Evolutionary conservation across 2,888 invertebrate genomes (phyloP).

Genomic region (Nymphalis urticae): DNA sequence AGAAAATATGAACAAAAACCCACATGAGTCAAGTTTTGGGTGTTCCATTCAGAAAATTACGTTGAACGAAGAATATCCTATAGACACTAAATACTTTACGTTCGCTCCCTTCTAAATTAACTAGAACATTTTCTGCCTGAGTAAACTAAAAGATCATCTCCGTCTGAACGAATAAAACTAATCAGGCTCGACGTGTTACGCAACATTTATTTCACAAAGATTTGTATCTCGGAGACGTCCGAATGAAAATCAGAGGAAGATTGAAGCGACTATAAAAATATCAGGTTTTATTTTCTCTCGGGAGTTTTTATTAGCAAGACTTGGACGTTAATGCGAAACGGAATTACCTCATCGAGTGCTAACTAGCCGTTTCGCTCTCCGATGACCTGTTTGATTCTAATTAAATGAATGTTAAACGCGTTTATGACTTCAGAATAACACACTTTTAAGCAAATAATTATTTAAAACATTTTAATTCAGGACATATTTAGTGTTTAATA

Average conservation of each 20-base stretch:
- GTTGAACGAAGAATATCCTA: too few relatives aligned
- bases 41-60: too few relatives aligned
- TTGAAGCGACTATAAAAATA: slow-evolving; percentile 35
- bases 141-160: slow-evolving; percentile 22
- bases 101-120: slow-evolving; percentile 4
- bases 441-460: not conserved
- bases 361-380: slow-evolving; percentile 27
- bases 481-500: not conserved
- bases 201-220: slow-evolving; percentile 16
- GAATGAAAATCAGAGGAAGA: slow-evolving; percentile 18
- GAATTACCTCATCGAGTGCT: slow-evolving; percentile 35
- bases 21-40: too few relatives aligned
- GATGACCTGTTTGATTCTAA: slow-evolving; percentile 28
- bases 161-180: slow-evolving; percentile 24
- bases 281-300: slow-evolving; percentile 36
- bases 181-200: slow-evolving; percentile 16
- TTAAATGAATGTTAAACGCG: slow-evolving; percentile 15
- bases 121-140: slow-evolving; percentile 21
- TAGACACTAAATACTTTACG: too few relatives aligned
- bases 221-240: slow-evolving; percentile 15
- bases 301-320: slow-evolving; percentile 34
- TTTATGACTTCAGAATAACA: slow-evolving; percentile 12
- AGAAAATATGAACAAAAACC: too few relatives aligned
- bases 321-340: slow-evolving; percentile 30
- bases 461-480: slow-evolving; percentile 3